Evolutionary conservation across 1,140 invertebrate species (phyloP).

Genomic region (Diorhabda carinulata): DNA sequence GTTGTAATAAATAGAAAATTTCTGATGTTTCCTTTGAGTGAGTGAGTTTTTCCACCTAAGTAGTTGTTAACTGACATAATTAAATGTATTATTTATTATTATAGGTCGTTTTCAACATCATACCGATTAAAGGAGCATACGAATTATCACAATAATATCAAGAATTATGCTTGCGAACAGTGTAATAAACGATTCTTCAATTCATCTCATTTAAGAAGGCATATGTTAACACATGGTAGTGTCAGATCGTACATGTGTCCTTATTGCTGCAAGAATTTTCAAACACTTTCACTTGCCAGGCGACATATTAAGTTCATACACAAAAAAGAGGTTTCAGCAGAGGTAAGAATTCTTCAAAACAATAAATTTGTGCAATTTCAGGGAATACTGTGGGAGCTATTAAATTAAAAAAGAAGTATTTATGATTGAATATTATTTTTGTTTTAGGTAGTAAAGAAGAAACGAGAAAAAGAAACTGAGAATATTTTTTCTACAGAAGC

Average conservation of each 20-base stretch:
- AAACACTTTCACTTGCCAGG: conserved; percentile 62
- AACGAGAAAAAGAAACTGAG: too few species aligned
- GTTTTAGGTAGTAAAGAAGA: too few species aligned
- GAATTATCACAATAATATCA: conserved; percentile 53
- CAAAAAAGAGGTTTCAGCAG: conserved; percentile 43
- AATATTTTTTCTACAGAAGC: too few species aligned
- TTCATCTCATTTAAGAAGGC: conserved; percentile 50
- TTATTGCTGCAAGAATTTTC: conserved; percentile 69
- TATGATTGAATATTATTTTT: too few species aligned
- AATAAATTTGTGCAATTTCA: too few species aligned
- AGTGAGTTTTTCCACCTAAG: too few species aligned
- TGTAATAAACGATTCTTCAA: conserved; percentile 56
- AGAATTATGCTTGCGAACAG: conserved; percentile 53
- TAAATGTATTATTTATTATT: conserved; percentile 13
- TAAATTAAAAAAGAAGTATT: too few species aligned
- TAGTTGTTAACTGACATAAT: too few species aligned
- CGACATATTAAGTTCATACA: conserved; percentile 67
- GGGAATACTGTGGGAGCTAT: too few species aligned
- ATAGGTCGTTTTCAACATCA: conserved; percentile 32
- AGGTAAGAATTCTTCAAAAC: neutral
- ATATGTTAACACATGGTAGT: conserved; percentile 49
- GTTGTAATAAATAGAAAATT: too few species aligned
- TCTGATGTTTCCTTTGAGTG: too few species aligned
- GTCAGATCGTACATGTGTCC: conserved; percentile 50
- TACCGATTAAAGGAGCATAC: conserved; percentile 50